phyloP scores from a whole-genome alignment of 2,113 vertebrate species.

The Micronycteris hirsuta region DNA sequence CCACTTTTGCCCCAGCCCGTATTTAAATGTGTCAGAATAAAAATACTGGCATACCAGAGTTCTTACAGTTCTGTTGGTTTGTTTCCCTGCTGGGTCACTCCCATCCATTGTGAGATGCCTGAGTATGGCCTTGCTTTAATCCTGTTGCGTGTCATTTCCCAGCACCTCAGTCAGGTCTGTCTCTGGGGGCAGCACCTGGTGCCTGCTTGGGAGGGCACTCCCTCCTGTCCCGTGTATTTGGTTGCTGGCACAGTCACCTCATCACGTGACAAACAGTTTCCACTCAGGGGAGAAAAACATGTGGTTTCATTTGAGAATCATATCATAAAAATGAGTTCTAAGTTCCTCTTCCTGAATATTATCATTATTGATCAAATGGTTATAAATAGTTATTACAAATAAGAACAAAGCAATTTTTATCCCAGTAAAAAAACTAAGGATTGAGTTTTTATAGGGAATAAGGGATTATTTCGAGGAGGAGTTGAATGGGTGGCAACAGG shows the following conservation, averaged over 20 bases:
- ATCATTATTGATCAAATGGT: constrained; percentile 68
- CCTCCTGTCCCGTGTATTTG: constrained; percentile 60
- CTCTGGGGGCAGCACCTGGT: not conserved
- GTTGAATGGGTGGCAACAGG: constrained; percentile 50
- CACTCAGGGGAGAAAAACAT: constrained; percentile 61
- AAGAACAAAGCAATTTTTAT: constrained; percentile 72
- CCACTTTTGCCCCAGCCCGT: not conserved
- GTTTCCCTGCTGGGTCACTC: not conserved
- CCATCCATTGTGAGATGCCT: not conserved
- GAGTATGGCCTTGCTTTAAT: not conserved
- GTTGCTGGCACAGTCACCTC: constrained; percentile 56
- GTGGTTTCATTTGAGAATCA: constrained; percentile 58
- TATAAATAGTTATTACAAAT: constrained; percentile 71
- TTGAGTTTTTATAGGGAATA: constrained; percentile 58
- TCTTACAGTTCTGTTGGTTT: too few species aligned
- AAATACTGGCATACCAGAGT: not conserved
- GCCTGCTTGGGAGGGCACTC: not conserved
- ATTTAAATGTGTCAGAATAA: not conserved
- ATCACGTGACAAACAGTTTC: constrained; percentile 62
- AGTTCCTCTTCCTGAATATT: constrained; percentile 62
- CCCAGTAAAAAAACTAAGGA: constrained; percentile 69
- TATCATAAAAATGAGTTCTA: constrained; percentile 43
- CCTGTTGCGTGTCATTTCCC: constrained; percentile 31
- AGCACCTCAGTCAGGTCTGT: constrained; percentile 14
- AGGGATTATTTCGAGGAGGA: constrained; percentile 43